phyloP scores from a whole-genome alignment of 2,113 vertebrate species.

The Aramus guarauna region DNA sequence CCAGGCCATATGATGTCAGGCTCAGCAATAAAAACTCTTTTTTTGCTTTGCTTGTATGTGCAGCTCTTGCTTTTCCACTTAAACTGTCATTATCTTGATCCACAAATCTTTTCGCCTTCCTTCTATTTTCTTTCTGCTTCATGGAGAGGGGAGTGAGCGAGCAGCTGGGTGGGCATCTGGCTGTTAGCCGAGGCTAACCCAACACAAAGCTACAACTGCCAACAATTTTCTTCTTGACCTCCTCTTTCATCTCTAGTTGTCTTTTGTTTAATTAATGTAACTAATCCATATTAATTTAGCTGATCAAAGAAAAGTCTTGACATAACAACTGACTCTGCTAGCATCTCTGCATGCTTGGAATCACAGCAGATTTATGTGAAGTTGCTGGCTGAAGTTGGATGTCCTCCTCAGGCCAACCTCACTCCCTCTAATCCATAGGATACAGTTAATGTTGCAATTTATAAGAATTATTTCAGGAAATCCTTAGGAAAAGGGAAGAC shows the following conservation, averaged over 20 bases:
- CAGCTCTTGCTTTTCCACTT: not conserved
- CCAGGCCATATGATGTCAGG: not conserved
- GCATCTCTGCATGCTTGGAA: not conserved
- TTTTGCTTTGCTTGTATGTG: not conserved
- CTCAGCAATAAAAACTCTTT: fast-evolving
- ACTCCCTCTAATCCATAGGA: not conserved
- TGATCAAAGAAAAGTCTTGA: not conserved
- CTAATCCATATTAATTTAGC: not conserved
- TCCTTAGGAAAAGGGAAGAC: not conserved
- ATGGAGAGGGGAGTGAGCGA: not conserved
- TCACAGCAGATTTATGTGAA: not conserved
- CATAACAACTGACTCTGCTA: not conserved
- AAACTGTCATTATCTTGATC: not conserved
- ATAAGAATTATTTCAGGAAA: not conserved
- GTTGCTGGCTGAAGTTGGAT: not conserved
- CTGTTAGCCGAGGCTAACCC: not conserved
- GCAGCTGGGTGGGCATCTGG: not conserved
- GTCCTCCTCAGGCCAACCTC: not conserved
- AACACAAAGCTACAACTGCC: not conserved
- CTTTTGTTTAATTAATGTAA: slow-evolving; percentile 13
- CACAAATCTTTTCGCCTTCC: not conserved
- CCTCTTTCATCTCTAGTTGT: not conserved
- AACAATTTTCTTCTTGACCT: not conserved
- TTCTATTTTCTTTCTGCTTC: not conserved
- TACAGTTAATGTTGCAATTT: not conserved